phyloP scores from a whole-genome alignment of 2,888 invertebrate genomes.

The Dinocampus coccinellae region DNA sequence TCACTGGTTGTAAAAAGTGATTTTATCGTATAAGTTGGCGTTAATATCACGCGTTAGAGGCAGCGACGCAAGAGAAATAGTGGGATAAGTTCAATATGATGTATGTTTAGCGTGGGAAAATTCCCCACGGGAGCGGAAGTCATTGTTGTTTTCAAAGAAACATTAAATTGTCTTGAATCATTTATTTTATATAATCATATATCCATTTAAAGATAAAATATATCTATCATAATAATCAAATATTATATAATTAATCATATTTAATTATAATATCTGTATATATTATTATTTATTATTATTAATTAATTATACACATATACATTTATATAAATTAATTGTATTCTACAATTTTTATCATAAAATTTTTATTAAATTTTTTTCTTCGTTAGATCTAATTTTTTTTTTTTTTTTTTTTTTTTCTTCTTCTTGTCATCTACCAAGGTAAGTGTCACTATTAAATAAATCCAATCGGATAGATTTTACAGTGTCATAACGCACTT shows the following conservation, averaged over 20 bases:
- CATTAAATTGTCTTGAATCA: not conserved
- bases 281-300: not conserved
- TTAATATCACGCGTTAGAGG: not conserved
- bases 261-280: not conserved
- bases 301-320: too few species aligned
- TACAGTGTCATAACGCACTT: slow-evolving; percentile 9
- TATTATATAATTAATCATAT: not conserved
- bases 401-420: too few species aligned
- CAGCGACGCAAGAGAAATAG: not conserved
- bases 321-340: too few species aligned
- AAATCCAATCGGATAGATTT: slow-evolving; percentile 3
- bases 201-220: not conserved
- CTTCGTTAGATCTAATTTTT: too few species aligned
- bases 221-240: not conserved
- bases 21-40: not conserved
- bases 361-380: too few species aligned
- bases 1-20: not conserved
- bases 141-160: not conserved
- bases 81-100: not conserved
- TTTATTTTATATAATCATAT: not conserved
- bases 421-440: not conserved
- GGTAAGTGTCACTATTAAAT: not conserved
- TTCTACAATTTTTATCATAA: too few species aligned
- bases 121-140: not conserved
- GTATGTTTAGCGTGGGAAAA: not conserved